Percentiles rank a stretch among this genome's conserved stretches.
Conservation (phyloP, 1,140 invertebrate genomes). For the Hyles euphorbiae region DNA sequence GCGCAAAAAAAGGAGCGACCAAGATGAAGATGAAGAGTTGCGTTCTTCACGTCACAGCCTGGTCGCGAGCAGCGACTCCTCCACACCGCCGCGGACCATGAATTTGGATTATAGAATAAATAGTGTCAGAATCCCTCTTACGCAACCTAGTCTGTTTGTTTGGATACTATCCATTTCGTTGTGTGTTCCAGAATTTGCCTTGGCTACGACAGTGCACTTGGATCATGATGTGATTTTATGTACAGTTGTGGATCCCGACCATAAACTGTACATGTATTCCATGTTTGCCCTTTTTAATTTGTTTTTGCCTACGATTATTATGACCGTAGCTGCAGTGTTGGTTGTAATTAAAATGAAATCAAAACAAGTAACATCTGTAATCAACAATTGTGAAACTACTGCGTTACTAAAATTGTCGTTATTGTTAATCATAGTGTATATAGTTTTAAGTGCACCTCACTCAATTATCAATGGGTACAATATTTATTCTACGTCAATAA, state of each 20-base stretch:
- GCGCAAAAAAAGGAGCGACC: slow-evolving; percentile 49
- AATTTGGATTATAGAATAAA: slow-evolving; percentile 67
- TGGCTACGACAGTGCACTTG: slow-evolving; percentile 51
- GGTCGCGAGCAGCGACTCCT: slow-evolving; percentile 64
- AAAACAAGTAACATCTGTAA: slow-evolving; percentile 31
- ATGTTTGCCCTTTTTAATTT: slow-evolving; percentile 63
- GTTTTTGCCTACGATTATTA: slow-evolving; percentile 55
- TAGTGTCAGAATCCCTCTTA: slow-evolving; percentile 59
- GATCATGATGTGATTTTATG: slow-evolving; percentile 46
- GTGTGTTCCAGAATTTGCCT: slow-evolving; percentile 74
- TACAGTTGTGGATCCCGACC: slow-evolving; percentile 55
- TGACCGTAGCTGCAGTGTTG: slow-evolving; percentile 37
- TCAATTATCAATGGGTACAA: slow-evolving; percentile 47
- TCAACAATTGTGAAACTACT: slow-evolving; percentile 41
- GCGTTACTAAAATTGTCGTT: slow-evolving; percentile 60
- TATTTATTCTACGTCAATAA: slow-evolving; percentile 34
- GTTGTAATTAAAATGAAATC: slow-evolving; percentile 51
- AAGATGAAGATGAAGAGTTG: slow-evolving; percentile 72
- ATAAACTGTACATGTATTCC: slow-evolving; percentile 59
- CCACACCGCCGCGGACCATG: slow-evolving; percentile 62
- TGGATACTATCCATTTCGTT: slow-evolving; percentile 75
- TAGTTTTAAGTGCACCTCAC: slow-evolving; percentile 53
- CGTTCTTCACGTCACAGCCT: slow-evolving; percentile 67
- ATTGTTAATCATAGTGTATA: slow-evolving; percentile 54
- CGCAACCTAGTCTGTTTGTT: slow-evolving; percentile 71